Evolutionary conservation across 2,888 invertebrate species (phyloP).

Genomic region (Tortrix viridana): DNA sequence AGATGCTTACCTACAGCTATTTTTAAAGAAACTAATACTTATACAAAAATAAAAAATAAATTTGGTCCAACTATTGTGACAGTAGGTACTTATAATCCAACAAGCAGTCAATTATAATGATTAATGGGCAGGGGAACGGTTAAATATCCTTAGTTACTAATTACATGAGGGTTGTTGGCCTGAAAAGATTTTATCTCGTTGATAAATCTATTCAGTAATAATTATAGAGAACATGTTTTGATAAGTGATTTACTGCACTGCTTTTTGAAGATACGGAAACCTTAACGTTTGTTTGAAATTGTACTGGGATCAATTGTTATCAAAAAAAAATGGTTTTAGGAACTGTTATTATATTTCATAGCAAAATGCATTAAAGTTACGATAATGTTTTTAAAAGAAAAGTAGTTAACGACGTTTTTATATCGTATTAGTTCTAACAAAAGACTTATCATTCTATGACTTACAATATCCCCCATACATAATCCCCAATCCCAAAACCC

Average conservation of each 20-base stretch:
- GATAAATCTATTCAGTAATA: conserved; percentile 31
- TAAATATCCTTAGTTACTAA: conserved; percentile 28
- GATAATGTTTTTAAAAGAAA: too few species aligned
- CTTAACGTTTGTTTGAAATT: too few species aligned
- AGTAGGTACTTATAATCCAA: conserved; percentile 15
- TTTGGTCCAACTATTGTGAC: neutral
- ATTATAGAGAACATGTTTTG: conserved; percentile 14
- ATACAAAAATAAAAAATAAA: neutral
- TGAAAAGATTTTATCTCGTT: conserved; percentile 34
- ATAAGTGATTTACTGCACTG: neutral
- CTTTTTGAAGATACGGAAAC: too few species aligned
- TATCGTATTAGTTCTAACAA: too few species aligned
- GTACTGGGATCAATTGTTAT: too few species aligned
- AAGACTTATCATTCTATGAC: too few species aligned
- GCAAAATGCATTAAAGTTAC: too few species aligned
- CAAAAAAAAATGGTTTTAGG: too few species aligned
- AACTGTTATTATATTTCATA: too few species aligned
- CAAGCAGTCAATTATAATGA: conserved; percentile 34
- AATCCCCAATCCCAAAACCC: conserved; percentile 16
- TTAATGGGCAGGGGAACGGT: conserved; percentile 28
- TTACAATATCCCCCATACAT: conserved; percentile 18
- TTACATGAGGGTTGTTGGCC: conserved; percentile 27
- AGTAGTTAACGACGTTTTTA: too few species aligned
- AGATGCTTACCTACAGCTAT: too few species aligned
- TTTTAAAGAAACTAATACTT: too few species aligned